A percentile compares a stretch with the other conserved stretches of the same genome.
phyloP scores from a whole-genome alignment of 2,113 vertebrate species.

The Osmerus mordax region DNA sequence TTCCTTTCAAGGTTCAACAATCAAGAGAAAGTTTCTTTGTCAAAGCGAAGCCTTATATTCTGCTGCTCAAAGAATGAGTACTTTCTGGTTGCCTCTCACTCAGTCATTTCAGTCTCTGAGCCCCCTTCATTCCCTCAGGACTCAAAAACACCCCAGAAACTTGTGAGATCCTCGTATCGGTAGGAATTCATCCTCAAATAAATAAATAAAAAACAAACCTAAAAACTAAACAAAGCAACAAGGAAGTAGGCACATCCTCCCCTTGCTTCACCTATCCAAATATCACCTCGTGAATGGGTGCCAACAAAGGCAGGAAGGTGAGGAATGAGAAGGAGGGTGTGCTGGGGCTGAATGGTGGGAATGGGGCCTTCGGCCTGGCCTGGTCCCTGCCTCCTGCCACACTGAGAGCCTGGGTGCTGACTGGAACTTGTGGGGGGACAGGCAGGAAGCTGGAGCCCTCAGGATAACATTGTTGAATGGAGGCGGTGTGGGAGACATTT shows the following conservation, averaged over 20 bases:
- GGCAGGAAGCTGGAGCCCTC: constrained; percentile 69
- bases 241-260: constrained; percentile 68
- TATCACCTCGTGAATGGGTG: constrained; percentile 53
- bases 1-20: constrained; percentile 7
- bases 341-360: constrained; percentile 52
- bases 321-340: constrained; percentile 63
- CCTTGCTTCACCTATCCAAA: constrained; percentile 60
- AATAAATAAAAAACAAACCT: not conserved
- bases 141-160: constrained; percentile 1
- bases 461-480: constrained; percentile 71
- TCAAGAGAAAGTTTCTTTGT: not conserved
- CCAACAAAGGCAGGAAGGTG: constrained; percentile 74
- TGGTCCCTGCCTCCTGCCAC: constrained; percentile 49
- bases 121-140: constrained; percentile 12
- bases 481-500: constrained; percentile 58
- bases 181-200: constrained; percentile 26
- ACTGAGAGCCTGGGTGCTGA: constrained; percentile 66
- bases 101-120: constrained; percentile 19
- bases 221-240: constrained; percentile 61
- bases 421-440: constrained; percentile 52
- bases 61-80: constrained; percentile 26
- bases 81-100: constrained; percentile 17
- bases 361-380: constrained; percentile 50
- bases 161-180: constrained; percentile 18
- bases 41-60: constrained; percentile 10